phyloP scores from a whole-genome alignment of 2,113 vertebrate species.

The Bambusicola thoracicus region DNA sequence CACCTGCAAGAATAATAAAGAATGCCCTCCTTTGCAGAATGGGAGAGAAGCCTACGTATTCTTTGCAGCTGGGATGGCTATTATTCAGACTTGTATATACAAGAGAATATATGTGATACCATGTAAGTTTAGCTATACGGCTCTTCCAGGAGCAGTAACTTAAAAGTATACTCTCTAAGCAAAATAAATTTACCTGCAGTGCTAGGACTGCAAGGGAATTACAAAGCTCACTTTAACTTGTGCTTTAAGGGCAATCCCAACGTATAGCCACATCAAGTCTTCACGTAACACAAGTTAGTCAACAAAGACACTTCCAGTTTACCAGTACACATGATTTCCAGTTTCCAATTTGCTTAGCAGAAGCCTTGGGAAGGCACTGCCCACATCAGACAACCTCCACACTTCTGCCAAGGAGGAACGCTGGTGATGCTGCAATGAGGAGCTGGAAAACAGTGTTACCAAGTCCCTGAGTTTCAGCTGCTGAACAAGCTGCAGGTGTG shows the following conservation, averaged over 20 bases:
- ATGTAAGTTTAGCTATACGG: not conserved
- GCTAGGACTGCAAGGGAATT: not conserved
- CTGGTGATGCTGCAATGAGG: not conserved
- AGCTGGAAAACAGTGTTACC: not conserved
- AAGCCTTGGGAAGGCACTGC: not conserved
- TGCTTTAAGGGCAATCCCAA: not conserved
- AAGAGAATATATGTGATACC: not conserved
- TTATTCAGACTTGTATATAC: not conserved
- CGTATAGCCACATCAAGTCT: rapidly evolving
- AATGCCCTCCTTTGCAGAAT: not conserved
- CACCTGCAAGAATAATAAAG: not conserved
- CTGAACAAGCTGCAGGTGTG: not conserved
- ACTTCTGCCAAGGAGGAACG: not conserved
- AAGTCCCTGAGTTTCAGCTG: not conserved
- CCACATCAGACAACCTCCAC: not conserved
- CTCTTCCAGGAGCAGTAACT: not conserved
- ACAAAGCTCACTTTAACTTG: not conserved
- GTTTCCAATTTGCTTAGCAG: not conserved
- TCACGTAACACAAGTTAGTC: not conserved
- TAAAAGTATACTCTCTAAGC: not conserved
- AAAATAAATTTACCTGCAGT: not conserved
- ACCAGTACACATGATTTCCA: rapidly evolving
- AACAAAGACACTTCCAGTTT: not conserved
- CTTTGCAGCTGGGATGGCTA: not conserved
- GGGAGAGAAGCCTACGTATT: not conserved